These are phyloP conservation scores for Lacanobia oleracea DNA, from an alignment of 2,888 invertebrate species.

Conservation along the genomic window DNA sequence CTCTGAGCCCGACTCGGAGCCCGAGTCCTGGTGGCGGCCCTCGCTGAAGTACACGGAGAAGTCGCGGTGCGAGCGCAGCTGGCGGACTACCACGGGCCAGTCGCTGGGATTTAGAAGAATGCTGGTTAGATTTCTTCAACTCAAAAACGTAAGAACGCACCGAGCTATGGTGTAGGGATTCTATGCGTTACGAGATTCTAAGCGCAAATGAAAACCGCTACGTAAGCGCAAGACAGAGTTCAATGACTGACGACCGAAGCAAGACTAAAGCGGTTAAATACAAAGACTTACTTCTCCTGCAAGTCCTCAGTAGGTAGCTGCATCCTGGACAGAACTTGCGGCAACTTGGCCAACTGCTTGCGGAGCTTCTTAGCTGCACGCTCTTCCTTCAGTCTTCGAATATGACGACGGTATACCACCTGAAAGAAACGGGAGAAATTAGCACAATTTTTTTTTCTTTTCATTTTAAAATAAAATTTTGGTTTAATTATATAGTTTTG, in stretches of 20 bases:
- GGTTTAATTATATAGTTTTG: no score
- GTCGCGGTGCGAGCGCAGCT: slow-evolving; percentile 97
- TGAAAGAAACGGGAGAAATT: slow-evolving; percentile 44
- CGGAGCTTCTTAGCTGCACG: slow-evolving; percentile 86
- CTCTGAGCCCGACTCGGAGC: slow-evolving; percentile 89
- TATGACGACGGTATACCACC: slow-evolving; percentile 88
- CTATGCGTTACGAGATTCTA: no score
- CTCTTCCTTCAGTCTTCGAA: slow-evolving; percentile 86
- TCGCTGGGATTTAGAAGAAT: slow-evolving; percentile 90
- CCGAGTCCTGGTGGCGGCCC: slow-evolving; percentile 90
- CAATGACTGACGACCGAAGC: no score
- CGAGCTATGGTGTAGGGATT: no score
- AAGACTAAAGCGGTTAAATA: no score
- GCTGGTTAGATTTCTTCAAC: not conserved
- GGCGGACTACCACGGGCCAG: slow-evolving; percentile 96
- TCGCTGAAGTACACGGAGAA: slow-evolving; percentile 98
- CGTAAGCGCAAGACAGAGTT: no score
- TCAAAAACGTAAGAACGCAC: no score
- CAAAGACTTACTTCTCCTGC: slow-evolving; percentile 81
- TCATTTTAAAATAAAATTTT: no score
- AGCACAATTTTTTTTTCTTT: no score
- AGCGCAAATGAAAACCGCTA: no score
- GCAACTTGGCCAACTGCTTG: slow-evolving; percentile 85
- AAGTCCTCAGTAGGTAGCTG: slow-evolving; percentile 87
- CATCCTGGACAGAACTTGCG: slow-evolving; percentile 85